Conservation (phyloP, 1,140 invertebrate species). For the Coptotermes formosanus region DNA sequence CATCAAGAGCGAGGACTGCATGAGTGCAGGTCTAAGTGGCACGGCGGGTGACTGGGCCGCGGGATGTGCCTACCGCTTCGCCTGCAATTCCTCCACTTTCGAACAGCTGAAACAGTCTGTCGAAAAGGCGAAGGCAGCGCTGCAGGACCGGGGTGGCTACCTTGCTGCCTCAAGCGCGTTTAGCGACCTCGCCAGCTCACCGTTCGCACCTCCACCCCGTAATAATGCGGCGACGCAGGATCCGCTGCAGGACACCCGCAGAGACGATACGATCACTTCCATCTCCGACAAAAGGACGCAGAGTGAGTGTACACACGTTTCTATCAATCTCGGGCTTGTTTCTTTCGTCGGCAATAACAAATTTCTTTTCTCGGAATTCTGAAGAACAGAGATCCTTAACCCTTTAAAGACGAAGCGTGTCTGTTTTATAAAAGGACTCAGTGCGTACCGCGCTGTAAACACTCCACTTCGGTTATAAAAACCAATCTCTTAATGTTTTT, state of each 20-base stretch:
- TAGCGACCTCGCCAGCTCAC: conserved; percentile 50
- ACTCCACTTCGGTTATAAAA: too few species aligned
- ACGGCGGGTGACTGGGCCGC: conserved; percentile 65
- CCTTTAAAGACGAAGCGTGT: too few species aligned
- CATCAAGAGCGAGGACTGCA: conserved; percentile 56
- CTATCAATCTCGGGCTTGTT: too few species aligned
- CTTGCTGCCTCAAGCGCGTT: conserved; percentile 38
- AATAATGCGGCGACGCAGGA: background rate
- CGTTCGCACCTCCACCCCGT: conserved; percentile 35
- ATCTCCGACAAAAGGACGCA: conserved; percentile 30
- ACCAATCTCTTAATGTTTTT: too few species aligned
- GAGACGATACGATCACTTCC: background rate
- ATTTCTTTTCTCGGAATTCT: too few species aligned
- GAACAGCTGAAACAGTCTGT: conserved; percentile 85
- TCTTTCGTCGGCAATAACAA: too few species aligned
- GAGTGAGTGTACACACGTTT: conserved; percentile 22
- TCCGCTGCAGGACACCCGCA: background rate
- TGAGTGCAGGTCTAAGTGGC: conserved; percentile 44
- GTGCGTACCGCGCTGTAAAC: too few species aligned
- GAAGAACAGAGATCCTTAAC: too few species aligned
- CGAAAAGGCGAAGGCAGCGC: conserved; percentile 82
- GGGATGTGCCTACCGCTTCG: conserved; percentile 61
- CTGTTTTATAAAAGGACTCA: too few species aligned
- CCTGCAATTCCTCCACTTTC: conserved; percentile 72
- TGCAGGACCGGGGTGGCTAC: conserved; percentile 55